A percentile compares a stretch with the other conserved stretches of the same genome.
Conservation (phyloP, 2,113 vertebrate genomes). For the Pleuronectes platessa region DNA sequence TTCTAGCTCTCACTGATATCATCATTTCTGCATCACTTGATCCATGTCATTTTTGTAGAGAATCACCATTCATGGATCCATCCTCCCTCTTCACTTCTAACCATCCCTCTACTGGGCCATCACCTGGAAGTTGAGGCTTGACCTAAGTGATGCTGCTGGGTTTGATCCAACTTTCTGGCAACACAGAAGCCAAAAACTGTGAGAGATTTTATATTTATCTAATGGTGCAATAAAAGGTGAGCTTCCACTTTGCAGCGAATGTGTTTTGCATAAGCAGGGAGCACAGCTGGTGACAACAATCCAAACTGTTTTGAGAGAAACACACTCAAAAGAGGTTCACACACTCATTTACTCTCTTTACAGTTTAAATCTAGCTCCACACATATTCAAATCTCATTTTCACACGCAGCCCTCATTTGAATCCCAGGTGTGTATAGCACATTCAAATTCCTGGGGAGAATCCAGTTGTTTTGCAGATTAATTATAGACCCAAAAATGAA, state of each 20-base stretch:
- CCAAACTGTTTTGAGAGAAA: conserved; percentile 1
- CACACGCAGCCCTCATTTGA: conserved; percentile 22
- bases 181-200: conserved; percentile 6
- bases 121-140: conserved; percentile 55
- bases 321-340: conserved; percentile 12
- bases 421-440: conserved; percentile 22
- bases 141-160: conserved; percentile 55
- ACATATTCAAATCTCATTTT: conserved; percentile 33
- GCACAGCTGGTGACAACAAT: background rate
- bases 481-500: conserved; percentile 11
- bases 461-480: conserved; percentile 37
- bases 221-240: background rate
- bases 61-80: conserved; percentile 31
- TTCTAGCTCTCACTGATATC: conserved; percentile 19
- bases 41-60: conserved; percentile 47
- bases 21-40: conserved; percentile 21
- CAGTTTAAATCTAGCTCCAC: conserved; percentile 24
- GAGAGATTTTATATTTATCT: background rate
- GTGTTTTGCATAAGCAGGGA: background rate
- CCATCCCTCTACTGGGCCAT: conserved; percentile 60
- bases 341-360: conserved; percentile 20
- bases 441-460: conserved; percentile 47
- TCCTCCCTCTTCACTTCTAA: conserved; percentile 16
- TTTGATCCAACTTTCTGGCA: conserved; percentile 17
- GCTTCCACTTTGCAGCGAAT: background rate